Percentiles rank a stretch among this genome's conserved stretches.
Evolutionary conservation across 2,113 vertebrate genomes (phyloP).

Genomic region (Sprattus sprattus): DNA sequence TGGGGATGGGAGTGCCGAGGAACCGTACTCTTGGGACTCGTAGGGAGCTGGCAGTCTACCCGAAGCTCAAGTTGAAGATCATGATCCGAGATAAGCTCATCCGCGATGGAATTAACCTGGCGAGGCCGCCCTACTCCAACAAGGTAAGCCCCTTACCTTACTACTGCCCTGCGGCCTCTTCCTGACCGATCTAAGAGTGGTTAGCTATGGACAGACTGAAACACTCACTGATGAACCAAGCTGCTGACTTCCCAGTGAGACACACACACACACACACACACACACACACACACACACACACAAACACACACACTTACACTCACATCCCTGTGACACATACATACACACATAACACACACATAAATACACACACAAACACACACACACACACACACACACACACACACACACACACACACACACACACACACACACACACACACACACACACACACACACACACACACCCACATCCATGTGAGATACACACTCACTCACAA

Average conservation of each 20-base stretch:
- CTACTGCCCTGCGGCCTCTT: neutral
- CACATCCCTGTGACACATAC: neutral
- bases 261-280: neutral
- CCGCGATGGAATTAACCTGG: conserved; percentile 88
- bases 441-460: neutral
- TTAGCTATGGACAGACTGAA: neutral
- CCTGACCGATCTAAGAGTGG: neutral
- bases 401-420: conserved; percentile 10
- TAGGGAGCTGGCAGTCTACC: conserved; percentile 81
- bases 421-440: conserved; percentile 20
- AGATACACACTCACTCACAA: neutral
- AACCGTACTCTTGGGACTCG: conserved; percentile 71
- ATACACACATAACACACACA: neutral
- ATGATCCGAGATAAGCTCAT: conserved; percentile 97
- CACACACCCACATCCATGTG: too few species aligned
- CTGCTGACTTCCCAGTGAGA: neutral
- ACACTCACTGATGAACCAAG: too few species aligned
- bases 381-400: conserved; percentile 20
- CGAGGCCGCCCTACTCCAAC: conserved; percentile 86
- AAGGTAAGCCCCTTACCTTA: conserved; percentile 78
- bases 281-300: neutral
- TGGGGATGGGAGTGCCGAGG: conserved; percentile 64
- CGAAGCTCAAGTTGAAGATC: conserved; percentile 93
- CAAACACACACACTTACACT: neutral
- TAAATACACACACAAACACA: neutral